Base-by-base conservation (phyloP, 2,113 vertebrate genomes). In the Halcyon malimbica region DNA sequence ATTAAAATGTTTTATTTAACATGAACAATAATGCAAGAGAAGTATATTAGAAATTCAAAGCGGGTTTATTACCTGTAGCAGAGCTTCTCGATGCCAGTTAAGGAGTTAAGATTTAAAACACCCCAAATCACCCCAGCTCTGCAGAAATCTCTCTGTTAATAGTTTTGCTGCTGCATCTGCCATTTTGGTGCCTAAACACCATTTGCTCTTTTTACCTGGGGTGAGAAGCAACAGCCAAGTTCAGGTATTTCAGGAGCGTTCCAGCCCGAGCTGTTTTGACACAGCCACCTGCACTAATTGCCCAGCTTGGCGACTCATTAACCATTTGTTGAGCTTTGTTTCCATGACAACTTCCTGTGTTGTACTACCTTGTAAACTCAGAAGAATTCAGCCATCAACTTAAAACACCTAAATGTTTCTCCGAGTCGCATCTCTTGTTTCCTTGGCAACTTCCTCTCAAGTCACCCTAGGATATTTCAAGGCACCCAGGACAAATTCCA, bases 371-470 rank as follows among this genome's bases (percentile, higher is more conserved):
- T 76, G 83, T 50, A 87, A 94, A 93, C 57, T 92, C 83, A 18
- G 53, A 84, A 81, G 76, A 93, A 92, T 92, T 59, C 91, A 91
- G 57, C 88, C 57, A 78, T 90, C 77, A 94, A 92, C 86, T 90
- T 93, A 51, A 91, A 96, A 79, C 65, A 78, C 80, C 86, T 83
- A 75, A 96, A 92, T 62, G 53, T 84, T 95, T 90, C 65, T 93
- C 83, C 29, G 69, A 92, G 89, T 89, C 82, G 89, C 83, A 91
- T 92, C 69, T 87, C 94, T 62, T 83, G 96, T 96, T 97, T 96
- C 96, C 96, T 94, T 94, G 94, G 96, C 87, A 96, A 97, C 96
- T 89, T 94, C 82, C 26, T 96, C 68, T 83, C 94, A 33, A 92
- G 71, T 74, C 86, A 95, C 87, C 86, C 83, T 89, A 75, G 95